Evolutionary conservation across 2,888 invertebrate species (phyloP).

Genomic region (Eurytoma adleriae): DNA sequence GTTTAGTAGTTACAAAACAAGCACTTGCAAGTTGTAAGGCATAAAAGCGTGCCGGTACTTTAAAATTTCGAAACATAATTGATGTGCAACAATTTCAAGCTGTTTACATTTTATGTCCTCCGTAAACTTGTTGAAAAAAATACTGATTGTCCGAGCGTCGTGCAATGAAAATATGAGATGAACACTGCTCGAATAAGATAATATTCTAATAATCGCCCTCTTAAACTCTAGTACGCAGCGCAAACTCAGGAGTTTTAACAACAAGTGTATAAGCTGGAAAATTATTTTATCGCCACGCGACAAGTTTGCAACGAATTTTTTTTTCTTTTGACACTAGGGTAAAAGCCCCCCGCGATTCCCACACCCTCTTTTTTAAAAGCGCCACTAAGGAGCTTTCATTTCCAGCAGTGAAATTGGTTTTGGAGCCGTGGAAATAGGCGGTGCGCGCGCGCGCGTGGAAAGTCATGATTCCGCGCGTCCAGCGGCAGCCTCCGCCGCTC

Average conservation of each 20-base stretch:
- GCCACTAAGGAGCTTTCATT: slow-evolving; percentile 43
- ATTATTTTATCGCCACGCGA: neutral
- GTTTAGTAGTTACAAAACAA: neutral
- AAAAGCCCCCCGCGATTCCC: neutral
- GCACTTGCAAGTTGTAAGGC: neutral
- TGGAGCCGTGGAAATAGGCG: neutral
- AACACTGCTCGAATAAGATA: too few relatives aligned
- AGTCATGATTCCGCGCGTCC: neutral
- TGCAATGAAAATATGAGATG: too few relatives aligned
- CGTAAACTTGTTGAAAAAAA: slow-evolving; percentile 13
- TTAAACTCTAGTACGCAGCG: neutral
- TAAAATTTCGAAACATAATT: slow-evolving; percentile 20
- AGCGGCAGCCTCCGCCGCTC: slow-evolving; percentile 58
- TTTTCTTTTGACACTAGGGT: neutral
- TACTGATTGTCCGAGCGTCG: too few relatives aligned
- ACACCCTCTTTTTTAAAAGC: neutral
- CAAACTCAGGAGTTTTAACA: neutral
- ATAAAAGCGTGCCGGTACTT: neutral
- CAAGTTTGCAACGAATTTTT: neutral
- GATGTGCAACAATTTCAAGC: slow-evolving; percentile 5
- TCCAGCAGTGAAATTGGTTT: slow-evolving; percentile 42
- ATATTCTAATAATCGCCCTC: too few relatives aligned
- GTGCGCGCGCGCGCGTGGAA: slow-evolving; percentile 15
- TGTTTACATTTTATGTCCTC: slow-evolving; percentile 21
- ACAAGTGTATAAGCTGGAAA: neutral